Evolutionary conservation across 1,140 invertebrate species (phyloP), one percentile per base, ranked within the genome.

Genomic region (Carcinoscorpius rotundicauda): DNA sequence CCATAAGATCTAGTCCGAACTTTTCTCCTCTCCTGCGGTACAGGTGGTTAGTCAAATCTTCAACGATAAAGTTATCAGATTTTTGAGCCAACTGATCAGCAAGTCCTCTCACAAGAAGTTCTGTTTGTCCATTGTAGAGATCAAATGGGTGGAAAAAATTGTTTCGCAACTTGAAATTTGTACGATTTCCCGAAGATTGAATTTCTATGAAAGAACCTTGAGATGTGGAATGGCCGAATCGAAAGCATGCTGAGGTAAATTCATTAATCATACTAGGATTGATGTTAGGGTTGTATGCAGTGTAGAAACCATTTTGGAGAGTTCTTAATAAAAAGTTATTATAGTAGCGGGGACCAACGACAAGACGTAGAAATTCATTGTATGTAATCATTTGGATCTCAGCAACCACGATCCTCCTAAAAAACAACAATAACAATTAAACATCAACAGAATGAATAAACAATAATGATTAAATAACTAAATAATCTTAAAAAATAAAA

Each of bases 31-130:
- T 61, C 49, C 67, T 58, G 49, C 67, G 65, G 63, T 70, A 70
- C 29, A 70, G 61, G 59, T 70, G 66, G 55, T 70, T 70, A 48
- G 63, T 69, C 49, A 70, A 68, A 60, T 73, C 73, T 5, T 64
- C 53, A 4, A 72, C 71, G 3, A 73, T 53, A 49, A 72, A 72
- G n/a, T 72, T 71, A 66, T 73, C 73, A 10, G 72, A 67, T 55
- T 73, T 73, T 56, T 73, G 71, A 4, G 68, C 29, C 6, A 71
- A 70, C 71, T 89, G 87, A 49, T 77, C 84, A 6, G 83, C 79
- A 71, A 89, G 78, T 57, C 88, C 87, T 66, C 83, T 78, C 10
- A 89, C 70, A 1, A 89, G 75, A 11, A 69, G 66, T 56, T 73
- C 72, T 57, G 72, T 56, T 58, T 73, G 72, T 10, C 73, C 72